Evolutionary conservation across 2,888 invertebrate genomes (phyloP), one percentile per base, ranked within the genome.

Genomic region (Adelphocoris suturalis): DNA sequence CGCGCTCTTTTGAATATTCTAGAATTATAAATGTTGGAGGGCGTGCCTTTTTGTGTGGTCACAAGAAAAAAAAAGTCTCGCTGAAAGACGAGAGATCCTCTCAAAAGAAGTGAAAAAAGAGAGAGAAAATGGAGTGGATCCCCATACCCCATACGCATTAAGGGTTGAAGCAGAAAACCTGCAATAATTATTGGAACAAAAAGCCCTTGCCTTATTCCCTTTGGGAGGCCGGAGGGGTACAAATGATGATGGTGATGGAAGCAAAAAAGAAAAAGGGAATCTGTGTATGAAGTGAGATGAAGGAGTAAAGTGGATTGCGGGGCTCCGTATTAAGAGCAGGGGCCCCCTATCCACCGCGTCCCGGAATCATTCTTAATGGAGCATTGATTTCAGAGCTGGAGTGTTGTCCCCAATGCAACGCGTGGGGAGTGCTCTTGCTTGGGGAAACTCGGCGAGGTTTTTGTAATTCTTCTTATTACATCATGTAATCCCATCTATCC

Each of bases 141-240:
- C 52, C 82, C 28, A 19, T 55, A 57, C 80, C 80, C 16, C 46
- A 46, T 23, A 47, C 48, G 82, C 86, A 86, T 86, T 86, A 86
- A 86, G 48, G 75, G 68, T 75, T 86, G 86, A 86, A 86, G 86
- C 86, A 48, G 86, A 86, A 86, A 86, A 86, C 86, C 86, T 86
- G 86, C 86, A 75, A 86, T 86, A 86, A 86, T 86, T 86, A 86
- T 86, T 75, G 86, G 86, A 86, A 86, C 86, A 86, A 86, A 86
- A 86, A 86, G 86, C 46, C 68, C 75, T 68, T 47, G 57, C 85
- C 61, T 55, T 86, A 75, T 86, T 47, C 75, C 85, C 61, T 27
- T 47, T 68, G 75, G 68, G 47, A 47, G 19, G 27, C 46, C 55
- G 76, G 23, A 23, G 46, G 47, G 75, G 86, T 28, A 37, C 46